Conservation (phyloP, 2,113 vertebrate genomes). For the Macroglossus sobrinus region DNA sequence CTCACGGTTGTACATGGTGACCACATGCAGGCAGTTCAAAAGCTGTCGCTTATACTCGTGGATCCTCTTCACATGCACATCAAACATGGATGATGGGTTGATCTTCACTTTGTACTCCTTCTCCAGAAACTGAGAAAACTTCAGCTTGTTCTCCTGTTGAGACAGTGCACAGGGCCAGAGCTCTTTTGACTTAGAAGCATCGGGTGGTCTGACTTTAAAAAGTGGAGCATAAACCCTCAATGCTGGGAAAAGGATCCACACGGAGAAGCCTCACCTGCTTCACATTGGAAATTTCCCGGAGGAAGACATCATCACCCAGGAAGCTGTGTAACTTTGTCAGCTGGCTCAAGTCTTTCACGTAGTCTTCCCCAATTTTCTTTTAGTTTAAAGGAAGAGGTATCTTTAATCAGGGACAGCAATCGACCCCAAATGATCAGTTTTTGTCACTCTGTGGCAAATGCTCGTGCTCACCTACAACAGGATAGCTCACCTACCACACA, state of each 20-base stretch:
- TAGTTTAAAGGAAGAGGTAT: slow-evolving; percentile 13
- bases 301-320: slow-evolving; percentile 86
- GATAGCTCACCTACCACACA: neutral
- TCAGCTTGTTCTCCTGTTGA: slow-evolving; percentile 94
- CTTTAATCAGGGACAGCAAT: neutral
- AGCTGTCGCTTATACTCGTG: slow-evolving; percentile 98
- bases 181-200: neutral
- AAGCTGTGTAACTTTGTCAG: slow-evolving; percentile 87
- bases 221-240: neutral
- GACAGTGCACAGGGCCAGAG: neutral
- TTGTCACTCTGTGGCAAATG: neutral
- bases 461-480: neutral
- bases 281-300: slow-evolving; percentile 91
- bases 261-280: slow-evolving; percentile 88
- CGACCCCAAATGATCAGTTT: neutral
- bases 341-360: slow-evolving; percentile 92
- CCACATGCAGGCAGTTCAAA: slow-evolving; percentile 95
- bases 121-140: slow-evolving; percentile 93
- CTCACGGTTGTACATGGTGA: slow-evolving; percentile 98
- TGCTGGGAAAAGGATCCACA: fast-evolving
- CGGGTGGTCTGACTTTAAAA: neutral
- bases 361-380: slow-evolving; percentile 95
- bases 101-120: slow-evolving; percentile 93
- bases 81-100: slow-evolving; percentile 95
- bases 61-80: slow-evolving; percentile 97